Conservation (phyloP, 2,888 invertebrate species). For the Pollenia labialis region DNA sequence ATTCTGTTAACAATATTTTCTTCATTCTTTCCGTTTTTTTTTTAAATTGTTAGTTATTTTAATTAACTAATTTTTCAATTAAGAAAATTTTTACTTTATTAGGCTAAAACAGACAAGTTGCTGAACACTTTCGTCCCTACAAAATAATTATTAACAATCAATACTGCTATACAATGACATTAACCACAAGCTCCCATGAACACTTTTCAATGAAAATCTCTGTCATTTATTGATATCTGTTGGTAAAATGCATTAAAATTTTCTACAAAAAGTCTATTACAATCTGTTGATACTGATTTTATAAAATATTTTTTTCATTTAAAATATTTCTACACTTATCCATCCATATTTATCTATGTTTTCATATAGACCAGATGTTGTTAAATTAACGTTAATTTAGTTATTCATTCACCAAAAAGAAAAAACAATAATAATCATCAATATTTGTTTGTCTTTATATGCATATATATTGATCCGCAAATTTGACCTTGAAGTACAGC, state of each 20-base stretch:
- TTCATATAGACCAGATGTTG: slow-evolving; percentile 49
- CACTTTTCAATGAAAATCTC: slow-evolving; percentile 32
- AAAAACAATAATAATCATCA: slow-evolving; percentile 22
- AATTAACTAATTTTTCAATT: no score
- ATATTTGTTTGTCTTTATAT: slow-evolving; percentile 9
- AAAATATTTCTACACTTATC: slow-evolving; percentile 28
- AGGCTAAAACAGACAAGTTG: not conserved
- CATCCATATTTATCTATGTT: slow-evolving; percentile 23
- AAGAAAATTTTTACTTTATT: no score
- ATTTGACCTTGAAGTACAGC: slow-evolving; percentile 70
- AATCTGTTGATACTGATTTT: slow-evolving; percentile 8
- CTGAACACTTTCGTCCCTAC: slow-evolving; percentile 17
- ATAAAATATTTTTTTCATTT: slow-evolving; percentile 4
- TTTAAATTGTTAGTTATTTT: no score
- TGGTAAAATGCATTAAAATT: slow-evolving; percentile 21
- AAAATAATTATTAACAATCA: slow-evolving; percentile 5
- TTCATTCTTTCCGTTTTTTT: no score
- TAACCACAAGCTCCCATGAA: not conserved
- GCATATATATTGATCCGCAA: slow-evolving; percentile 50
- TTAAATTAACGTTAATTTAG: slow-evolving; percentile 43
- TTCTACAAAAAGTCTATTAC: not conserved
- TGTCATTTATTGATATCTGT: slow-evolving; percentile 9
- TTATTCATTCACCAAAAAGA: slow-evolving; percentile 35
- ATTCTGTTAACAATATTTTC: no score
- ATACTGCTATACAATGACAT: not conserved